Percentiles rank a stretch among this genome's conserved stretches.
phyloP scores from a whole-genome alignment of 1,140 invertebrate species.

The Oscheius sp. region DNA sequence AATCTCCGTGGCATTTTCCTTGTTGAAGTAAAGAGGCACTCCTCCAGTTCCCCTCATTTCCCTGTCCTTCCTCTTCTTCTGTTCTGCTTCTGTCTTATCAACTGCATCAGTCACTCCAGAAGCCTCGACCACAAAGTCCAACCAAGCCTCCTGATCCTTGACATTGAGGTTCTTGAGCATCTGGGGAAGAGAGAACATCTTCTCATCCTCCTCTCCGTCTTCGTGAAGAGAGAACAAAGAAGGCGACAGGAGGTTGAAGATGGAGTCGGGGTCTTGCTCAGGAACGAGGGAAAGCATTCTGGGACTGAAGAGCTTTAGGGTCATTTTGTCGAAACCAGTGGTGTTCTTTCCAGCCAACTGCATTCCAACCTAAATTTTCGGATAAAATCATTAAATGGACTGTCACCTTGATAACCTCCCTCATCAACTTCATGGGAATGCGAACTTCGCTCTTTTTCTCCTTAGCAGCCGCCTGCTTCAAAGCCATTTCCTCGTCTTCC shows the following conservation, averaged over 20 bases:
- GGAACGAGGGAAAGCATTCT: conserved; percentile 50
- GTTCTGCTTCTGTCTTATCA: conserved; percentile 5
- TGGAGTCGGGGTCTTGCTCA: conserved; percentile 41
- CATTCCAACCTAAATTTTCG: conserved; percentile 43
- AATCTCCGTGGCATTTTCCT: conserved; percentile 53
- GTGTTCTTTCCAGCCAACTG: conserved; percentile 50
- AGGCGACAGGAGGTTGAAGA: conserved; percentile 53
- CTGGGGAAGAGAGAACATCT: conserved; percentile 37
- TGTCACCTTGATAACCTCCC: conserved; percentile 47
- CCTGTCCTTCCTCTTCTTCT: conserved; percentile 29
- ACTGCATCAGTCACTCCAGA: conserved; percentile 24
- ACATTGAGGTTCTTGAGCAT: conserved; percentile 41
- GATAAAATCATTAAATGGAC: no score
- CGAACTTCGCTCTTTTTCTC: conserved; percentile 34
- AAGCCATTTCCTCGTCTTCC: conserved; percentile 17
- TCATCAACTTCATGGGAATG: conserved; percentile 40
- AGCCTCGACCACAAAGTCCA: conserved; percentile 45
- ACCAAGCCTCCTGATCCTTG: conserved; percentile 40
- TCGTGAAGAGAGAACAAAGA: conserved; percentile 55
- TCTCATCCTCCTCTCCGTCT: conserved; percentile 51
- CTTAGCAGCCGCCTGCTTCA: conserved; percentile 25
- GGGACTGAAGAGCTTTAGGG: conserved; percentile 53
- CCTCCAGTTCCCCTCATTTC: conserved; percentile 45
- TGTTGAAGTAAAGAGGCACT: conserved; percentile 55
- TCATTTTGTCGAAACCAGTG: conserved; percentile 55